Percentiles rank a stretch among this genome's conserved stretches.
Conservation (phyloP, 2,113 vertebrate genomes). For the Gnathonemus echidnorhynchus region DNA sequence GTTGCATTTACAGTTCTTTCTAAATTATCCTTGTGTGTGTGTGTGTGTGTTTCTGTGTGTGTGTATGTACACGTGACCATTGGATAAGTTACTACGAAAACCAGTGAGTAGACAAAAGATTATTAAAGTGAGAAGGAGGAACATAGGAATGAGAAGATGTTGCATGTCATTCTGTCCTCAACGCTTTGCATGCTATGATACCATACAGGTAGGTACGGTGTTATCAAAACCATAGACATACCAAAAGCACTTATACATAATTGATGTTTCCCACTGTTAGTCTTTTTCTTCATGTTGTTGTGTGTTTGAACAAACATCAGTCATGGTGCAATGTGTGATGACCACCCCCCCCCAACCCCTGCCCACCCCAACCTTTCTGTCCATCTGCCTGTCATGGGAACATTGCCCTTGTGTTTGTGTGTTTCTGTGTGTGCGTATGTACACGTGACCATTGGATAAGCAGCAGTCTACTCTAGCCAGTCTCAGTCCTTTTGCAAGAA, state of each 20-base stretch:
- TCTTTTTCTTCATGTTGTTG: background rate
- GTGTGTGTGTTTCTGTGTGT: background rate
- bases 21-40: background rate
- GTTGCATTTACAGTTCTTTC: background rate
- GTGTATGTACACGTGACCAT: background rate
- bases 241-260: background rate
- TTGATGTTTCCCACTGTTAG: background rate
- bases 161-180: background rate
- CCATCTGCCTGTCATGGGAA: background rate
- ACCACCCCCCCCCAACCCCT: background rate
- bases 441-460: too few relatives aligned
- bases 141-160: background rate
- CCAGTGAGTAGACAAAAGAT: background rate
- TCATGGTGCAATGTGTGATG: background rate
- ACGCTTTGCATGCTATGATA: background rate
- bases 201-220: background rate
- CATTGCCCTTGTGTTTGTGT: too few relatives aligned
- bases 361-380: too few relatives aligned
- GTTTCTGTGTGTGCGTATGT: too few relatives aligned
- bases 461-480: background rate
- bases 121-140: background rate
- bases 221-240: background rate
- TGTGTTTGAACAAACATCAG: background rate
- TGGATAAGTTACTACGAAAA: background rate
- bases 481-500: background rate